Evolutionary conservation across 2,888 invertebrate genomes (phyloP), one percentile per base, ranked within the genome.

Genomic region (Aquatica leii): DNA sequence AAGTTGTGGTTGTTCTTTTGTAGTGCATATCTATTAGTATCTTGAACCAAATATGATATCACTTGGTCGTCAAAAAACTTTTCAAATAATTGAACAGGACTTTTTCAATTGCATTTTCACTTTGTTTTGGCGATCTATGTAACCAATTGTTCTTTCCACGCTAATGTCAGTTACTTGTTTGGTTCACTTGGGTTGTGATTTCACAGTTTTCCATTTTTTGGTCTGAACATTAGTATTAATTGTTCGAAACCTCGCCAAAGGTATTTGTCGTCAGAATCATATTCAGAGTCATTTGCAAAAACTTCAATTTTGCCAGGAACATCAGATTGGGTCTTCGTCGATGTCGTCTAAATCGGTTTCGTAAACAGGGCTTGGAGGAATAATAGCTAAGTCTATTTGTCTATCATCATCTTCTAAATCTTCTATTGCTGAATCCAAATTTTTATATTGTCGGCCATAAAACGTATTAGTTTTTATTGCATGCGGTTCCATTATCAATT

Each of bases 101-200:
- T 41, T 41, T 41, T 41, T 41, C 37, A 37, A 37, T 31, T 31
- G 31, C 9, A 37, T 37, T 37, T n/a, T n/a, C n/a, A n/a, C n/a
- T n/a, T n/a, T n/a, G n/a, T n/a, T n/a, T n/a, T n/a, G n/a, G n/a
- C n/a, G n/a, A n/a, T n/a, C n/a, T n/a, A n/a, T n/a, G n/a, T n/a
- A n/a, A n/a, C n/a, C n/a, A n/a, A n/a, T n/a, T n/a, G n/a, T n/a
- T n/a, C n/a, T n/a, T n/a, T n/a, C n/a, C n/a, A n/a, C n/a, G n/a
- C n/a, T n/a, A n/a, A n/a, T n/a, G n/a, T n/a, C n/a, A n/a, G n/a
- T n/a, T n/a, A n/a, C n/a, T n/a, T n/a, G n/a, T n/a, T n/a, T n/a
- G n/a, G n/a, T n/a, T n/a, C n/a, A n/a, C n/a, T n/a, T n/a, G n/a
- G n/a, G n/a, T n/a, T n/a, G n/a, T n/a, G 37, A 11, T 37, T 37